Percentiles rank a stretch among this genome's conserved stretches.
Evolutionary conservation across 2,113 vertebrate genomes (phyloP).

Genomic region (Scomber japonicus): DNA sequence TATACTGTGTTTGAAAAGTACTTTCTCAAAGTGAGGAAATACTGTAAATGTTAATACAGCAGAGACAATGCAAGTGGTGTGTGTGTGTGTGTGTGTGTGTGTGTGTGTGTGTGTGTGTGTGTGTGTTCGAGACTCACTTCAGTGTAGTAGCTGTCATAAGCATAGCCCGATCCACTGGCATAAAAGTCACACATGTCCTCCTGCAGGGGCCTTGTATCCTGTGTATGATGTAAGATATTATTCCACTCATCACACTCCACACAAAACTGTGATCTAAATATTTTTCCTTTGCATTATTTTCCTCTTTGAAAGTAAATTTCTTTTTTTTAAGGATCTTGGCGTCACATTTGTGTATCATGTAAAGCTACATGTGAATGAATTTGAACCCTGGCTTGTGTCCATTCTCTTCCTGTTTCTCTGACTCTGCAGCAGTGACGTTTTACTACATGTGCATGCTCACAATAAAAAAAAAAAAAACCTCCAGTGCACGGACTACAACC

Average conservation of each 20-base stretch:
- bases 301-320: not conserved
- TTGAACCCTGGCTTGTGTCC: not conserved
- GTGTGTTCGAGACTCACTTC: constrained; percentile 85
- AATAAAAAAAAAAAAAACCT: not conserved
- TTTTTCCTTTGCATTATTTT: not conserved
- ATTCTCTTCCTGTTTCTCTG: not conserved
- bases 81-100: not conserved
- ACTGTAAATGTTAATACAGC: not conserved
- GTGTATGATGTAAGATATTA: not conserved
- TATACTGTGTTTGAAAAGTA: too few species aligned
- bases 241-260: too few species aligned
- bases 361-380: not conserved
- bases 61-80: not conserved
- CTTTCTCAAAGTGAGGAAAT: too few species aligned
- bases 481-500: constrained; percentile 18
- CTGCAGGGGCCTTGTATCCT: constrained; percentile 91
- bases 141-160: constrained; percentile 89
- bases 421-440: constrained; percentile 21
- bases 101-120: not conserved
- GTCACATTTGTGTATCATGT: not conserved
- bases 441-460: not conserved
- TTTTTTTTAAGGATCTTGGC: not conserved
- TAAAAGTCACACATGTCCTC: constrained; percentile 91
- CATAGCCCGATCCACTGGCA: constrained; percentile 86
- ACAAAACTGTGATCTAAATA: not conserved